Base-by-base conservation (phyloP, 2,113 vertebrate genomes). In the Tympanuchus pallidicinctus region DNA sequence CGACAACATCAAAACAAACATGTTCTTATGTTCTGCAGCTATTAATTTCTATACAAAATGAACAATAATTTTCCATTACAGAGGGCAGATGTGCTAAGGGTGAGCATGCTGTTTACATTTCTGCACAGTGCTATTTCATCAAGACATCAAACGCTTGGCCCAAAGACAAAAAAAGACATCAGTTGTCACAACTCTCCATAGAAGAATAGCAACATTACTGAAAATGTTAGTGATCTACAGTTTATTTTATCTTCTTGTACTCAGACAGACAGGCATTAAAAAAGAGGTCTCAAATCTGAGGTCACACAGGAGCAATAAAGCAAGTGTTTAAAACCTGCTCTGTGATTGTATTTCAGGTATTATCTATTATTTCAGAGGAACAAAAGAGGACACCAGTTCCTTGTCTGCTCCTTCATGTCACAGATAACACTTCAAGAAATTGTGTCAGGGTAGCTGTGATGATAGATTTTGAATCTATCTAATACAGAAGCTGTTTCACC, bases 41-140 rank as follows among this genome's bases (percentile, higher is more conserved):
- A 94, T 93, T 89, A 79, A 84, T 93, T 94, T 88, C 52, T 50
- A 65, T 50, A 36, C 42, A 30, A 80, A 88, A 54, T 47, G 43
- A n/a, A 57, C 63, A 75, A 72, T 70, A 43, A 38, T 70, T 94
- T 40, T 7, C 24, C 36, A 30, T 14, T 52, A 70, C 52, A 2
- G 5, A 92, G 56, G 75, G 25, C 50, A 93, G 61, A 50, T 64
- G 63, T 82, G 61, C 75, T 77, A 34, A 18, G 40, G 27, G 22
- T 40, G 36, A 38, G 24, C 59, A 47, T 17, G 32, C 78, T 63
- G 27, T 47, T 50, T 34, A 64, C 56, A 60, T 80, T 88, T 93
- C 89, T 61, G 28, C 43, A 61, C 34, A 22, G 72, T 21, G 43
- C 38, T 79, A 8, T 79, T 90, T 90, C 75, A 65, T 52, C 30